Conservation (phyloP, 2,888 invertebrate species). For the Diarsia brunnea region DNA sequence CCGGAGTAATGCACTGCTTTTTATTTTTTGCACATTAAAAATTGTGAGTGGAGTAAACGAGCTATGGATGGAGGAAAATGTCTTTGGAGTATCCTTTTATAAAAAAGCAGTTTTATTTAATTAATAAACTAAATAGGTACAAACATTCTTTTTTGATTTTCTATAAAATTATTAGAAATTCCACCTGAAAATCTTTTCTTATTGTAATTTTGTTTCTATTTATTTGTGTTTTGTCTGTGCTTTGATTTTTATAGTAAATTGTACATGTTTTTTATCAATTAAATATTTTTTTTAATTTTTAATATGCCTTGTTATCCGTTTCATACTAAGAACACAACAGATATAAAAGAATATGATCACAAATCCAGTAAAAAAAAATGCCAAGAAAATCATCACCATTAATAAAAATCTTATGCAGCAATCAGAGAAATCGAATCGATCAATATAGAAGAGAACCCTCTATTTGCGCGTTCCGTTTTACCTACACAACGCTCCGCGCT, state of each 20-base stretch:
- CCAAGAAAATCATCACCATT: slow-evolving; percentile 48
- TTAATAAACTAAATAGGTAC: not conserved
- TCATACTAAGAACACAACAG: not conserved
- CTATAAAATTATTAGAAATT: too few relatives aligned
- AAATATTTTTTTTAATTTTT: not conserved
- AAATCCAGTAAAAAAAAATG: slow-evolving; percentile 13
- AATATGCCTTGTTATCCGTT: not conserved
- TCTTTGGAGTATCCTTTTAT: slow-evolving; percentile 17
- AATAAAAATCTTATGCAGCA: slow-evolving; percentile 70
- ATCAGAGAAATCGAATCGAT: slow-evolving; percentile 81
- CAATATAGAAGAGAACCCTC: slow-evolving; percentile 80
- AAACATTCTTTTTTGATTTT: not conserved
- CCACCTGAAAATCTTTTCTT: too few relatives aligned
- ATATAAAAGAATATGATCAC: not conserved
- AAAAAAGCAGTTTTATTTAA: not conserved
- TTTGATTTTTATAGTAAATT: too few relatives aligned
- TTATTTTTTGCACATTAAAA: slow-evolving; percentile 81
- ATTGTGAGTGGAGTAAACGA: slow-evolving; percentile 78
- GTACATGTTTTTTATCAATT: too few relatives aligned
- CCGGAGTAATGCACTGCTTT: slow-evolving; percentile 86
- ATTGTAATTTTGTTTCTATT: too few relatives aligned
- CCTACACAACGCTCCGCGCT: slow-evolving; percentile 76
- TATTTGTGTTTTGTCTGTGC: too few relatives aligned
- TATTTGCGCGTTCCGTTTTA: slow-evolving; percentile 85
- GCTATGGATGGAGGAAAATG: slow-evolving; percentile 53